Conservation (phyloP, 1,140 invertebrate genomes). For the Ericerus pela region DNA sequence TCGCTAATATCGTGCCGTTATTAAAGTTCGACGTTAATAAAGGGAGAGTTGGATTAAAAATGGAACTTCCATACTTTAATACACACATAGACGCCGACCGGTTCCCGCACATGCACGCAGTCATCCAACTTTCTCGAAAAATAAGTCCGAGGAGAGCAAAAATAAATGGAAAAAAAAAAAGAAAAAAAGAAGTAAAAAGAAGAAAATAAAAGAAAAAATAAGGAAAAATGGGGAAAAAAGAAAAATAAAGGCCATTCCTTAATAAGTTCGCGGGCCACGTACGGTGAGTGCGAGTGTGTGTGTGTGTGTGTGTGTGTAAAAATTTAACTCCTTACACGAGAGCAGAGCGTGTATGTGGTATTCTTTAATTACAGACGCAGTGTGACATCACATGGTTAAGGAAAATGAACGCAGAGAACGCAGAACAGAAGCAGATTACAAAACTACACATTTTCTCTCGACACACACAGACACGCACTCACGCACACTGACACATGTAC, state of each 20-base stretch:
- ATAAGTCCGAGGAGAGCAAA: no score
- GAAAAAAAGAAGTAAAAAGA: no score
- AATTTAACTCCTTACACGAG: no score
- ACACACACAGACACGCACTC: conserved; percentile 5
- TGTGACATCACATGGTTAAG: conserved; percentile 11
- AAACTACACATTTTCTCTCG: no score
- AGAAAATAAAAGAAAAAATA: no score
- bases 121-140: no score
- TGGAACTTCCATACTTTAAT: conserved; percentile 1
- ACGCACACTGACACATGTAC: no score
- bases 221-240: conserved; percentile 7
- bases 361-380: conserved; percentile 12
- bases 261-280: conserved; percentile 10
- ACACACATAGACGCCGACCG: not conserved
- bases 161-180: no score
- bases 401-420: no score
- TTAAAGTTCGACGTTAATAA: conserved; percentile 11
- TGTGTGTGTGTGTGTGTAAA: not conserved
- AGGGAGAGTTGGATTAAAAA: not conserved
- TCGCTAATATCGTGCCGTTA: conserved; percentile 8
- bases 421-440: conserved; percentile 11
- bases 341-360: conserved; percentile 6
- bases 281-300: not conserved
- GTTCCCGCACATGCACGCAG: not conserved
- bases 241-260: conserved; percentile 10